A percentile compares a stretch with the other conserved stretches of the same genome.
These are phyloP conservation scores for Trematomus loennbergii DNA, from an alignment of 2,113 vertebrate genomes.

Conservation along the genomic window DNA sequence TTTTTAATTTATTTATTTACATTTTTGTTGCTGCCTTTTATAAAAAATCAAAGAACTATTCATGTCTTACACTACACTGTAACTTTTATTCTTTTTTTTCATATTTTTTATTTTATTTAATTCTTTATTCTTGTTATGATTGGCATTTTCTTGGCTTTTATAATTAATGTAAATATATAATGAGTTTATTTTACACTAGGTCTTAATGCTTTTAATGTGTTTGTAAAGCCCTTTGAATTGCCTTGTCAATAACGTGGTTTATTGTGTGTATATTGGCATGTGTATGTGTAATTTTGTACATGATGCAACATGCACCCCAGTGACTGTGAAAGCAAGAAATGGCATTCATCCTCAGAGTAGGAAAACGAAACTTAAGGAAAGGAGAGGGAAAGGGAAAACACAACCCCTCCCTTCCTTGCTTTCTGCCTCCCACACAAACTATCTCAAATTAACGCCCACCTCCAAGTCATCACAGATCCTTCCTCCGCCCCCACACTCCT, in stretches of 20 bases:
- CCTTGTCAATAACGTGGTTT: background rate
- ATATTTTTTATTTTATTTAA: too few species aligned
- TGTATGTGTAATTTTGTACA: background rate
- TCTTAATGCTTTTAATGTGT: too few species aligned
- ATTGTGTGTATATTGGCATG: background rate
- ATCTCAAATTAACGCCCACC: background rate
- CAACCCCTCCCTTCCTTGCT: background rate
- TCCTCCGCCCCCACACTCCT: conserved; percentile 8
- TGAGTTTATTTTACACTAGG: too few species aligned
- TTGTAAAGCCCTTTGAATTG: too few species aligned
- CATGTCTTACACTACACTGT: too few species aligned
- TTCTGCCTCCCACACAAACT: background rate
- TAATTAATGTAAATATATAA: too few species aligned
- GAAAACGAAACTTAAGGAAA: conserved; percentile 30
- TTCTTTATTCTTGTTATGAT: too few species aligned
- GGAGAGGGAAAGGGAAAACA: background rate
- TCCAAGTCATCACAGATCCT: background rate
- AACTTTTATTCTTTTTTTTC: too few species aligned
- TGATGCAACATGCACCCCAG: background rate
- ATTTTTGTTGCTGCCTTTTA: too few species aligned
- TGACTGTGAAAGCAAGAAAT: background rate
- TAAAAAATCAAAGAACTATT: too few species aligned
- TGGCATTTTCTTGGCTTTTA: too few species aligned
- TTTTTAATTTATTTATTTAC: too few species aligned
- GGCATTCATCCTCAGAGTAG: background rate